Conservation (phyloP, 2,888 invertebrate species). For the Anaspis maculata region DNA sequence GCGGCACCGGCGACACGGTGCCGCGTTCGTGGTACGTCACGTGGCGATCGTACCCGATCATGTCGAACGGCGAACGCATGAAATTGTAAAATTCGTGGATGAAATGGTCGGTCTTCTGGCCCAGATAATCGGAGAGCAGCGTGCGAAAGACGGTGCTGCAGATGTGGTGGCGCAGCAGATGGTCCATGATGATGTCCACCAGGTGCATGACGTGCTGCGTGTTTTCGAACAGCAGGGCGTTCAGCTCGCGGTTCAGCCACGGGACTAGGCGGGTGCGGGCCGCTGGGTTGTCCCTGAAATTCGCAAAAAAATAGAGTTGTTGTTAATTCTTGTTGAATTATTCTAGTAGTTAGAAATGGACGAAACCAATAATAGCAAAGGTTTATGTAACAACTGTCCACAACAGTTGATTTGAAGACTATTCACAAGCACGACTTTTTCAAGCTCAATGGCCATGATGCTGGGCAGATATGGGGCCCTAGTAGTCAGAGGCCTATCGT, state of each 20-base stretch:
- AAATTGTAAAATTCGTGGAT: constrained; percentile 82
- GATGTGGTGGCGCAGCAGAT: constrained; percentile 59
- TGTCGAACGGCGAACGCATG: constrained; percentile 78
- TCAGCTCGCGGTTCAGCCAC: constrained; percentile 82
- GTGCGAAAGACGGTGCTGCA: constrained; percentile 62
- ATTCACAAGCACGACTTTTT: too few species aligned
- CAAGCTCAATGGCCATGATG: too few species aligned
- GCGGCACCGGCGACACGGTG: constrained; percentile 10
- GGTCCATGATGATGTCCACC: constrained; percentile 60
- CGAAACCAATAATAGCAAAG: too few species aligned
- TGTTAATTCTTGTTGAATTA: too few species aligned
- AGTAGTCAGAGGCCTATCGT: too few species aligned
- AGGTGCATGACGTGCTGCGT: constrained; percentile 53
- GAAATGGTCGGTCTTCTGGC: constrained; percentile 72
- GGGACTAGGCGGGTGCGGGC: constrained; percentile 76
- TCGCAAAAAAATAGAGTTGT: neutral
- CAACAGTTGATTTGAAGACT: too few species aligned
- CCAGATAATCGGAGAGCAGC: constrained; percentile 59
- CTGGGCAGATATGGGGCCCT: too few species aligned
- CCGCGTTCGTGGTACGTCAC: constrained; percentile 52
- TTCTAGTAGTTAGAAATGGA: too few species aligned
- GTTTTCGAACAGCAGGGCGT: constrained; percentile 61
- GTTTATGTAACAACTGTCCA: too few species aligned
- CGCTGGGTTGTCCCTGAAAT: constrained; percentile 49
- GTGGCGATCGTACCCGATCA: constrained; percentile 72